A percentile compares a stretch with the other conserved stretches of the same genome.
These are phyloP conservation scores for Tetramorium parvispinum DNA, from an alignment of 1,140 invertebrate species.

Conservation along the genomic window DNA sequence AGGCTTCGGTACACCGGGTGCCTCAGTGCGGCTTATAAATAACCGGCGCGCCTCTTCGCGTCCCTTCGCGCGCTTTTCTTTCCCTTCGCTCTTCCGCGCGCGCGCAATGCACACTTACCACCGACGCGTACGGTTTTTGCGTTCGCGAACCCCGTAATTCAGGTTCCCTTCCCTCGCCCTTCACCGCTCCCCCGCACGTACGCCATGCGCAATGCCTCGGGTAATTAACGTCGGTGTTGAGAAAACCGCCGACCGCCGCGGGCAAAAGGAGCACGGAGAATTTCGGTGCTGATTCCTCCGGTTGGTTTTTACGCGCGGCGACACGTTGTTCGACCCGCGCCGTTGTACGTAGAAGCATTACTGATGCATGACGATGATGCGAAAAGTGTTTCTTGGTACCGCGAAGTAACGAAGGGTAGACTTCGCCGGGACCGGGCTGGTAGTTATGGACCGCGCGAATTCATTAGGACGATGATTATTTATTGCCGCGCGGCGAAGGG, in stretches of 20 bases:
- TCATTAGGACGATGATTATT: conserved; percentile 68
- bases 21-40: conserved; percentile 70
- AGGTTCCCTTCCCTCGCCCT: conserved; percentile 43
- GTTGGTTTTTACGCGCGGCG: background rate
- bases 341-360: background rate
- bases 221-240: conserved; percentile 67
- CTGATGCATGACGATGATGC: conserved; percentile 5
- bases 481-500: conserved; percentile 39
- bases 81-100: background rate
- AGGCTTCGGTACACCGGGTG: conserved; percentile 57
- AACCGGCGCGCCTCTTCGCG: conserved; percentile 66
- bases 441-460: conserved; percentile 55
- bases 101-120: conserved; percentile 25
- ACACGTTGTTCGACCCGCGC: background rate
- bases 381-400: conserved; percentile 43
- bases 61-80: conserved; percentile 67
- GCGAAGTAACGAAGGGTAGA: conserved; percentile 38
- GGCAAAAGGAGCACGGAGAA: conserved; percentile 10
- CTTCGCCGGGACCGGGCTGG: conserved; percentile 10
- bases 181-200: conserved; percentile 61
- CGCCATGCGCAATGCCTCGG: conserved; percentile 50
- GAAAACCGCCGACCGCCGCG: conserved; percentile 1
- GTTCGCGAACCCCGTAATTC: conserved; percentile 73
- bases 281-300: conserved; percentile 20
- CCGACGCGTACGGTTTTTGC: conserved; percentile 68